These are phyloP conservation scores for Eupithecia inturbata DNA, from an alignment of 2,888 invertebrate species.

Conservation along the genomic window DNA sequence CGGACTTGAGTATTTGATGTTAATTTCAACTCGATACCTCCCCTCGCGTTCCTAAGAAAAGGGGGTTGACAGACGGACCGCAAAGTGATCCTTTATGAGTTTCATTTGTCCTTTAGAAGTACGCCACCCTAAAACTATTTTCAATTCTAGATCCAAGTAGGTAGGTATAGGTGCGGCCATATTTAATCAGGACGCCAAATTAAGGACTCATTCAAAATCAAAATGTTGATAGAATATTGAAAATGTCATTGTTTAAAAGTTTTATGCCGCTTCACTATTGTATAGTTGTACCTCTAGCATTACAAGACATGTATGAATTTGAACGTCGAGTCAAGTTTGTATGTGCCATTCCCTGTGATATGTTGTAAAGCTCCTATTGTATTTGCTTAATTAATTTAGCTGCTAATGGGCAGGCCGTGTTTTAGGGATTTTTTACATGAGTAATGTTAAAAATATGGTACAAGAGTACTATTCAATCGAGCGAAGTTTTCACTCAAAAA, in stretches of 20 bases:
- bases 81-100: too few species aligned
- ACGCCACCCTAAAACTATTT: too few species aligned
- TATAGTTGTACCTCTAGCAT: background rate
- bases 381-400: conserved; percentile 38
- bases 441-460: background rate
- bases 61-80: too few species aligned
- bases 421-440: background rate
- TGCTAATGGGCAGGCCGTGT: background rate
- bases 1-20: too few species aligned
- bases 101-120: too few species aligned
- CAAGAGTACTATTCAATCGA: background rate
- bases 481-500: background rate
- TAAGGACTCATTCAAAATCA: background rate
- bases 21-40: too few species aligned
- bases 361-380: conserved; percentile 57
- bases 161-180: background rate
- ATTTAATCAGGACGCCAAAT: background rate
- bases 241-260: background rate
- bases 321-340: conserved; percentile 46
- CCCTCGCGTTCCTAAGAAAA: too few species aligned
- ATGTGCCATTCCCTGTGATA: conserved; percentile 69
- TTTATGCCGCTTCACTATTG: background rate
- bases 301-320: conserved; percentile 51
- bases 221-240: background rate
- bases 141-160: background rate